A percentile compares a stretch with the other conserved stretches of the same genome.
These are phyloP conservation scores for Urocynchramus pylzowi DNA, from an alignment of 2,113 vertebrate genomes.

Conservation along the genomic window DNA sequence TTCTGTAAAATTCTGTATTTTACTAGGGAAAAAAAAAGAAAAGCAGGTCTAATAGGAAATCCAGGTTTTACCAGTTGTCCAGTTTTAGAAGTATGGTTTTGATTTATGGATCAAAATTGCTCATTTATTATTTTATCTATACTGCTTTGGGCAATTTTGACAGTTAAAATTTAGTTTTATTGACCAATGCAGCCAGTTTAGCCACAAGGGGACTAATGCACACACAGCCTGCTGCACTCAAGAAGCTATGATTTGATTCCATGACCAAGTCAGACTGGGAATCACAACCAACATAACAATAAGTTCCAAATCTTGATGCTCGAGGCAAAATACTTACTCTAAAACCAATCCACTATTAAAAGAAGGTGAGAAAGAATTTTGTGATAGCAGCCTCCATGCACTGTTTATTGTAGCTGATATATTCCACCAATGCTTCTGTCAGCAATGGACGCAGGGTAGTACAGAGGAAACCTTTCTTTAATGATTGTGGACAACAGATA, in stretches of 20 bases:
- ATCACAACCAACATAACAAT: constrained; percentile 71
- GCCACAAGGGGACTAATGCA: constrained; percentile 71
- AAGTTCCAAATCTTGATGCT: constrained; percentile 69
- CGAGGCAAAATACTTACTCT: constrained; percentile 71
- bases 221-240: constrained; percentile 70
- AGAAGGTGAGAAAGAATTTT: constrained; percentile 47
- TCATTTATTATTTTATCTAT: constrained; percentile 81
- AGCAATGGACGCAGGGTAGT: neutral
- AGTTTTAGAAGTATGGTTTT: constrained; percentile 70
- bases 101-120: constrained; percentile 78
- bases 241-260: constrained; percentile 72
- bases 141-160: constrained; percentile 77
- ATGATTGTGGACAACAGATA: constrained; percentile 24
- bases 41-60: constrained; percentile 37
- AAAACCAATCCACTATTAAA: constrained; percentile 68
- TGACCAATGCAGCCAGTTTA: constrained; percentile 75
- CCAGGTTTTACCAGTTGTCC: constrained; percentile 57
- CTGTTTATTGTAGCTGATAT: constrained; percentile 28
- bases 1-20: neutral
- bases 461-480: constrained; percentile 17
- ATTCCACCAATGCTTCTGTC: constrained; percentile 10
- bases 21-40: neutral
- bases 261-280: constrained; percentile 69
- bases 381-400: constrained; percentile 42
- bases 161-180: constrained; percentile 83